Percentiles rank a stretch among this genome's conserved stretches.
Evolutionary conservation across 23 tunicate species (phyloP).

Genomic region (Ciona savignyi): DNA sequence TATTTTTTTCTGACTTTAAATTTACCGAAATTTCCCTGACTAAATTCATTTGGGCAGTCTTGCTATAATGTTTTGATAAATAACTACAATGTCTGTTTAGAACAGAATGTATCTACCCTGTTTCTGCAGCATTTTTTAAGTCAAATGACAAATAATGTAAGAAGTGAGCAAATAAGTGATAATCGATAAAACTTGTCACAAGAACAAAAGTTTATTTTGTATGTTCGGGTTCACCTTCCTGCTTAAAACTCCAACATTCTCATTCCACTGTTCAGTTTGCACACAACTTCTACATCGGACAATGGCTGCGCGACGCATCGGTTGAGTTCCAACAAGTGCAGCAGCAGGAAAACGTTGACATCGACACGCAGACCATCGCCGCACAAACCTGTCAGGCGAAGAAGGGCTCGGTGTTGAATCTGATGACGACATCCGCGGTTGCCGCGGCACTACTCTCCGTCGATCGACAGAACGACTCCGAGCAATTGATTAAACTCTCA

Average conservation of each 20-base stretch:
- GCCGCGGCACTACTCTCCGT: constrained; percentile 11
- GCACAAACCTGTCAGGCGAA: constrained; percentile 42
- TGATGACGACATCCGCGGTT: constrained; percentile 35
- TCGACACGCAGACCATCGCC: constrained; percentile 17
- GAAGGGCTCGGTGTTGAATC: constrained; percentile 34
- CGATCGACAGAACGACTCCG: background rate
- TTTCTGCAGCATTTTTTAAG: background rate
- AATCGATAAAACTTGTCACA: no score
- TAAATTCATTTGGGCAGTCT: no score
- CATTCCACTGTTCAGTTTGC: constrained; percentile 51
- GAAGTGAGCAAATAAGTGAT: no score
- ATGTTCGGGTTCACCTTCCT: no score
- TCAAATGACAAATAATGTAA: background rate
- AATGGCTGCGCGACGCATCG: constrained; percentile 82
- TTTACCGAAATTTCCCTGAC: no score
- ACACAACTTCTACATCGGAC: constrained; percentile 90
- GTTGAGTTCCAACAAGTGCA: constrained; percentile 51
- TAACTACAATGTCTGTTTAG: background rate
- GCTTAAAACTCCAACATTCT: no score
- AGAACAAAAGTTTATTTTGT: no score
- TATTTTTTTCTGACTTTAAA: no score
- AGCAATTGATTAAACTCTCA: background rate
- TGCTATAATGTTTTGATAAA: no score
- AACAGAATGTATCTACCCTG: background rate
- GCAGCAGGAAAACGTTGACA: constrained; percentile 25